Evolutionary conservation across 2,797 vertebrate species (phyloP).

Genomic region (Pygocentrus nattereri): DNA sequence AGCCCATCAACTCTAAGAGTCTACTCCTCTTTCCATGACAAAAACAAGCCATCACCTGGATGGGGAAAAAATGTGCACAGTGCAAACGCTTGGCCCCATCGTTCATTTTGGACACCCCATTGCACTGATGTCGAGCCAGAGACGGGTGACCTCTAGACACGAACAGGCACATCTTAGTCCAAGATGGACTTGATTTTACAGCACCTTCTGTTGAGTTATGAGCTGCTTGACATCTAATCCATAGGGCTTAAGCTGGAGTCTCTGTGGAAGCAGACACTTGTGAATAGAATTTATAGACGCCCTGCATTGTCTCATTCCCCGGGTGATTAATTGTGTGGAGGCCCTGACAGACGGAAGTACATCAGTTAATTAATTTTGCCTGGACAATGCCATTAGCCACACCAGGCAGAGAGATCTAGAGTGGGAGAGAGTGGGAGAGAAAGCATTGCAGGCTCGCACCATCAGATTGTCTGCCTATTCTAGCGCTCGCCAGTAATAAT

Average conservation of each 20-base stretch:
- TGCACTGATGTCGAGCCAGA: slow-evolving; percentile 39
- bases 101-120: slow-evolving; percentile 50
- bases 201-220: slow-evolving; percentile 65
- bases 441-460: slow-evolving; percentile 24
- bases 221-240: slow-evolving; percentile 64
- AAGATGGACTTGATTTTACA: slow-evolving; percentile 59
- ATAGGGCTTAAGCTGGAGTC: slow-evolving; percentile 62
- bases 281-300: slow-evolving; percentile 64
- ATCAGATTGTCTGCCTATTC: slow-evolving; percentile 53
- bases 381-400: slow-evolving; percentile 58
- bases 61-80: slow-evolving; percentile 27
- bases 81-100: slow-evolving; percentile 27
- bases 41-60: slow-evolving; percentile 34
- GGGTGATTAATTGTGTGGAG: slow-evolving; percentile 61
- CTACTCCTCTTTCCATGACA: slow-evolving; percentile 15
- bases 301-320: slow-evolving; percentile 61
- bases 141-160: slow-evolving; percentile 54
- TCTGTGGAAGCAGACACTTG: slow-evolving; percentile 57
- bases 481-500: slow-evolving; percentile 50
- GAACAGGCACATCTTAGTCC: slow-evolving; percentile 50
- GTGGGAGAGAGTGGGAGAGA: slow-evolving; percentile 18
- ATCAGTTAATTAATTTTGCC: slow-evolving; percentile 68
- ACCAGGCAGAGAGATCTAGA: slow-evolving; percentile 49
- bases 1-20: not conserved
- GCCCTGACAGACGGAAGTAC: slow-evolving; percentile 60